Percentiles rank a stretch among this genome's conserved stretches.
These are phyloP conservation scores for Pitangus sulphuratus DNA, from an alignment of 2,797 vertebrate species.

Conservation along the genomic window DNA sequence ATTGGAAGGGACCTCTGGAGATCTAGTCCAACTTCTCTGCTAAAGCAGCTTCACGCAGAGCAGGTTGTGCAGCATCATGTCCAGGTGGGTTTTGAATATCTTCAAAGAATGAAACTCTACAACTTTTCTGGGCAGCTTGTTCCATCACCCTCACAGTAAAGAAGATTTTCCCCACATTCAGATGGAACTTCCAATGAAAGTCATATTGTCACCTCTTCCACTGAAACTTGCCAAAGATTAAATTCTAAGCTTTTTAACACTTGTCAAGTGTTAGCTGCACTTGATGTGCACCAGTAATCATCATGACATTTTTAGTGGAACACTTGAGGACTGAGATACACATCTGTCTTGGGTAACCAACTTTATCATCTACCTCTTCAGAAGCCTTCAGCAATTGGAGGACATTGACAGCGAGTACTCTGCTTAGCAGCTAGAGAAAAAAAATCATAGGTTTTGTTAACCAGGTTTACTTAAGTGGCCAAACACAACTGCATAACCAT, in stretches of 20 bases:
- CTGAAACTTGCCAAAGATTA: not conserved
- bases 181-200: not conserved
- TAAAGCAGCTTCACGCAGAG: not conserved
- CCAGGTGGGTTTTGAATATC: not conserved
- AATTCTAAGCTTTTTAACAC: not conserved
- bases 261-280: not conserved
- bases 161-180: not conserved
- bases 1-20: not conserved
- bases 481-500: not conserved
- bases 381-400: not conserved
- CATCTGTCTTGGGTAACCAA: not conserved
- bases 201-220: not conserved
- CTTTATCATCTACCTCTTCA: not conserved
- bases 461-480: not conserved
- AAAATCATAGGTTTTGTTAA: not conserved
- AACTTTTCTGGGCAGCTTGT: not conserved
- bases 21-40: not conserved
- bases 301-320: not conserved
- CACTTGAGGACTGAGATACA: not conserved
- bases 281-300: not conserved
- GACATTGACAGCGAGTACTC: not conserved
- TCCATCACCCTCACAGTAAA: not conserved
- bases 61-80: not conserved
- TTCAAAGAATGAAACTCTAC: not conserved
- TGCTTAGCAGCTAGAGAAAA: not conserved